Evolutionary conservation across 2,888 invertebrate genomes (phyloP).

Genomic region (Glaucopsyche alexis): DNA sequence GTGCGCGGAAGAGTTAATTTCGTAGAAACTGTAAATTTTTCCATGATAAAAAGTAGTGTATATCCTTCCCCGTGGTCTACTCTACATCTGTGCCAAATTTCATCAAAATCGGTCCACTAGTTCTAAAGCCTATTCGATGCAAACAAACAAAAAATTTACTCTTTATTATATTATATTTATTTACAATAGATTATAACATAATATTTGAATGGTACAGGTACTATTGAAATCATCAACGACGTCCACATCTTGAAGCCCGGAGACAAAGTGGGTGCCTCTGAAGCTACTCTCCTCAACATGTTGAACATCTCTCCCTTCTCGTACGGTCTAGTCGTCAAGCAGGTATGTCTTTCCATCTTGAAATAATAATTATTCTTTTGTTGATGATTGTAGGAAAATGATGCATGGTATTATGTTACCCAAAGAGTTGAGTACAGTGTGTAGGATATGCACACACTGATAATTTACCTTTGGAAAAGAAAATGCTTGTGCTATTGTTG

Average conservation of each 20-base stretch:
- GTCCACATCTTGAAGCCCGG: slow-evolving; percentile 95
- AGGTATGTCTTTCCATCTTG: slow-evolving; percentile 61
- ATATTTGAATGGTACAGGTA: slow-evolving; percentile 66
- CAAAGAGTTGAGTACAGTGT: slow-evolving; percentile 77
- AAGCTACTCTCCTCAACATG: slow-evolving; percentile 99
- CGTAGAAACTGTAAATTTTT: no score
- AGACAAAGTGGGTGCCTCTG: slow-evolving; percentile 99
- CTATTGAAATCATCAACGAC: slow-evolving; percentile 99
- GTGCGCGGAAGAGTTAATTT: no score
- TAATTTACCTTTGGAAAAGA: slow-evolving; percentile 75
- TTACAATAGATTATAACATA: no score
- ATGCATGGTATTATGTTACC: slow-evolving; percentile 37
- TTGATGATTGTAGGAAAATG: background rate
- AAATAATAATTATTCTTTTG: background rate
- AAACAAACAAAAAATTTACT: no score
- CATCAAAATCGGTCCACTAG: no score
- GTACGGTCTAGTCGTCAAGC: slow-evolving; percentile 96
- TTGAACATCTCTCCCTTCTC: slow-evolving; percentile 99
- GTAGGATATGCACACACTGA: slow-evolving; percentile 59
- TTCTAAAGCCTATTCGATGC: no score
- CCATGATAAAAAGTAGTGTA: no score
- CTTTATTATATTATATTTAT: no score
- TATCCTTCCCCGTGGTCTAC: no score
- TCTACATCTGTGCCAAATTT: no score
- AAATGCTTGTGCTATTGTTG: slow-evolving; percentile 44